phyloP scores from a whole-genome alignment of 2,113 vertebrate species.

The Hippocampus mohnikei region DNA sequence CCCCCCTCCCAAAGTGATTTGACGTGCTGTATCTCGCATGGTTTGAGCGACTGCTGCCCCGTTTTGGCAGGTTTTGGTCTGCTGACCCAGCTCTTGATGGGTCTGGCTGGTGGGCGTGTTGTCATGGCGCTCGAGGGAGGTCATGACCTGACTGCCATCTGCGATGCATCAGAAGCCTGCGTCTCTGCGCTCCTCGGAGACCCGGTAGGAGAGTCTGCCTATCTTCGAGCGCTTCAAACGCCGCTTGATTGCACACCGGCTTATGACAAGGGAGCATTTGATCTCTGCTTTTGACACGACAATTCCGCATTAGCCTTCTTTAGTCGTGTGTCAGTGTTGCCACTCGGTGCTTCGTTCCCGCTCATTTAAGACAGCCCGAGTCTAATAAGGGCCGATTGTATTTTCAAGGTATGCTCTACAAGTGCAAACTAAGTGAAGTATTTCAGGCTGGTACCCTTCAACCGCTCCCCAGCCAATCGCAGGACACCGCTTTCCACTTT shows the following conservation, averaged over 20 bases:
- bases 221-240: neutral
- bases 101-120: slow-evolving; percentile 60
- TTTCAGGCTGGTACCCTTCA: no score
- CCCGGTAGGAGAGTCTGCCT: slow-evolving; percentile 41
- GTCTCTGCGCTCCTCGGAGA: slow-evolving; percentile 60
- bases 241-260: neutral
- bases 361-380: neutral
- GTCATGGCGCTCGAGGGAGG: slow-evolving; percentile 67
- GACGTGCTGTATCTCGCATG: neutral
- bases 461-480: no score
- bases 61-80: slow-evolving; percentile 55
- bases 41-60: neutral
- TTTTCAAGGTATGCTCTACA: no score
- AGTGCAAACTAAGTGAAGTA: no score
- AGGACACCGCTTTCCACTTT: no score
- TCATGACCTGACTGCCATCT: slow-evolving; percentile 68
- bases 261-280: no score
- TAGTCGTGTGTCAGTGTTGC: no score
- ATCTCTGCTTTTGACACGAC: no score
- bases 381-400: neutral
- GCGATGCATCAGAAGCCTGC: slow-evolving; percentile 64
- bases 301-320: neutral
- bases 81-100: slow-evolving; percentile 65
- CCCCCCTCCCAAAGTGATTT: no score
- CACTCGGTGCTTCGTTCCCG: neutral